Evolutionary conservation across 2,113 vertebrate species (phyloP).

Genomic region (Pomatostomus ruficeps): DNA sequence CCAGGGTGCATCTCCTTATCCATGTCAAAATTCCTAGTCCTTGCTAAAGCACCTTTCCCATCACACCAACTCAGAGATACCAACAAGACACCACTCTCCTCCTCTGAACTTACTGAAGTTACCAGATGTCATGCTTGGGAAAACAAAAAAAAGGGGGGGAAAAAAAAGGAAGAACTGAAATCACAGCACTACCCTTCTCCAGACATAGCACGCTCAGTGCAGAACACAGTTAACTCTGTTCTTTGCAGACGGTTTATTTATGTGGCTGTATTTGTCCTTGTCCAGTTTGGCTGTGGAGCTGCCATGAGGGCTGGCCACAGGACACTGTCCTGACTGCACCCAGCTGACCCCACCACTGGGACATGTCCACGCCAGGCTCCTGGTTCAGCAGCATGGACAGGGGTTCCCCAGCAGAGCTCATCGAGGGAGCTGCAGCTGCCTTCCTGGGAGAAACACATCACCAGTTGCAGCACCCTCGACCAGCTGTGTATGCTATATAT

Average conservation of each 20-base stretch:
- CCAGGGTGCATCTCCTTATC: background rate
- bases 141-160: fast-evolving
- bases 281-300: background rate
- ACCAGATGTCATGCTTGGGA: background rate
- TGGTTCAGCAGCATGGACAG: background rate
- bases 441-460: background rate
- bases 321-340: background rate
- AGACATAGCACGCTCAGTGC: background rate
- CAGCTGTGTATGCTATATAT: background rate
- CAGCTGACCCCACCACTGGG: background rate
- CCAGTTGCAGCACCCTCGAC: background rate
- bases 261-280: background rate
- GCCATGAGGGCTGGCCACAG: background rate
- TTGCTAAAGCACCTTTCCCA: background rate
- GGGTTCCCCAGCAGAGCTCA: background rate
- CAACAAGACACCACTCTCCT: background rate
- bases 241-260: too few relatives aligned
- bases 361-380: fast-evolving
- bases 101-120: background rate
- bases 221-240: background rate
- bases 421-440: background rate
- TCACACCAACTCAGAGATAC: background rate
- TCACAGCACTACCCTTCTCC: background rate
- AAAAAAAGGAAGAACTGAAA: background rate
- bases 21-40: background rate